phyloP scores from a whole-genome alignment of 2,888 invertebrate species.

The Priocnemis perturbator region DNA sequence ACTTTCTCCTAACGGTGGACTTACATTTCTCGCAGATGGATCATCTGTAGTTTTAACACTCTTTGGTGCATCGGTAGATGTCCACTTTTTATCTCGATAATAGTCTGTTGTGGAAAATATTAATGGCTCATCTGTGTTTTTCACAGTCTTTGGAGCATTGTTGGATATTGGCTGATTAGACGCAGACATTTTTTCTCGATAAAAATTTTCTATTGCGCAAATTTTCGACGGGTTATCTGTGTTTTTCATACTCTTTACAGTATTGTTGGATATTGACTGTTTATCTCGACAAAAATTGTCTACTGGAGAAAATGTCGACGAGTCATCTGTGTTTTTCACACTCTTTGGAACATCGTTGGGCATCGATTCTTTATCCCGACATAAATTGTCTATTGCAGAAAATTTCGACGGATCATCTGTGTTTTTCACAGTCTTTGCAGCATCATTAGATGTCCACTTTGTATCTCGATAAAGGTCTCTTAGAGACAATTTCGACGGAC shows the following conservation, averaged over 20 bases:
- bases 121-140: too few relatives aligned
- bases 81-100: conserved; percentile 22
- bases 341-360: conserved; percentile 26
- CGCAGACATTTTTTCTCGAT: too few relatives aligned
- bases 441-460: conserved; percentile 27
- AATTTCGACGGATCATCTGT: conserved; percentile 40
- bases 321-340: conserved; percentile 32
- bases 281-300: too few relatives aligned
- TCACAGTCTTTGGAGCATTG: too few relatives aligned
- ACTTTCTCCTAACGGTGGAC: conserved; percentile 52
- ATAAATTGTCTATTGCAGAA: too few relatives aligned
- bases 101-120: too few relatives aligned
- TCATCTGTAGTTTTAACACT: conserved; percentile 32
- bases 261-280: too few relatives aligned
- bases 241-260: too few relatives aligned
- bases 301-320: too few relatives aligned
- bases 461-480: conserved; percentile 30
- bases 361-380: conserved; percentile 24
- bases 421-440: conserved; percentile 18
- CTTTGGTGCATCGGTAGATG: conserved; percentile 29
- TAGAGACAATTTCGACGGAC: conserved; percentile 43
- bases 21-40: conserved; percentile 40
- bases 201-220: too few relatives aligned
- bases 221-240: too few relatives aligned
- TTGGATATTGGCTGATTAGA: too few relatives aligned